Base-by-base conservation (phyloP, 30 jellyfish, hydroid and myxozoan species). In the Aurelia sp. region DNA sequence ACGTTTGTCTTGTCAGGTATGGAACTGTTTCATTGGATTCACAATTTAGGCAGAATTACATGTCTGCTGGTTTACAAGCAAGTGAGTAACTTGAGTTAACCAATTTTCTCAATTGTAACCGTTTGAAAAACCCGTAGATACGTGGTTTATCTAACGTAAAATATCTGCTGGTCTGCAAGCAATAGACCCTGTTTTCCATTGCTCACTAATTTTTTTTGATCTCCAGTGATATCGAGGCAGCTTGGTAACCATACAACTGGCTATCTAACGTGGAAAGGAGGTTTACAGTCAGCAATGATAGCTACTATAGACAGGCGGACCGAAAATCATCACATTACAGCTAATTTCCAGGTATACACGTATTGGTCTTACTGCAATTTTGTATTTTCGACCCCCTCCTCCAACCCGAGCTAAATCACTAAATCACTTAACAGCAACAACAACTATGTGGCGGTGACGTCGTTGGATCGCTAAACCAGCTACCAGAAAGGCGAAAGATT, bases 21-120 rank as follows among this genome's bases (percentile, higher is more conserved):
- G 97, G 90, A 3, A 94, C 96, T n/a, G 78, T 89, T 47, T 67
- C 97, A 17, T 44, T 94, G 40, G 91, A 88, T 20, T 78, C 96
- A 21, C 89, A 93, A 47, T 58, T 94, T 31, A 74, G 87, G 9
- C 95, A 88, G 75, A 63, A 80, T 20, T 20, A n/a, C 17, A 65
- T 94, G 86, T 17, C 85, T 4, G 97, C 99, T 16, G 99, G 99
- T 61, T 70, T 94, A n/a, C 97, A 94, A 69, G 99, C 99, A 22
- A 89, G 99, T 94, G 72, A 41, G 99, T 37, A 37, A 37, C 50
- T 76, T 16, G 21, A n/a, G 22, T 13, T 15, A 30, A 44, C 40
- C 16, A 6, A 20, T 44, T 44, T 44, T 16, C 8, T 6, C 55
- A 7, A 44, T 44, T 16, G 55, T 9, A 44, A 9, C 15, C 55